phyloP scores from a whole-genome alignment of 2,888 invertebrate genomes.

The Xestia c-nigrum region DNA sequence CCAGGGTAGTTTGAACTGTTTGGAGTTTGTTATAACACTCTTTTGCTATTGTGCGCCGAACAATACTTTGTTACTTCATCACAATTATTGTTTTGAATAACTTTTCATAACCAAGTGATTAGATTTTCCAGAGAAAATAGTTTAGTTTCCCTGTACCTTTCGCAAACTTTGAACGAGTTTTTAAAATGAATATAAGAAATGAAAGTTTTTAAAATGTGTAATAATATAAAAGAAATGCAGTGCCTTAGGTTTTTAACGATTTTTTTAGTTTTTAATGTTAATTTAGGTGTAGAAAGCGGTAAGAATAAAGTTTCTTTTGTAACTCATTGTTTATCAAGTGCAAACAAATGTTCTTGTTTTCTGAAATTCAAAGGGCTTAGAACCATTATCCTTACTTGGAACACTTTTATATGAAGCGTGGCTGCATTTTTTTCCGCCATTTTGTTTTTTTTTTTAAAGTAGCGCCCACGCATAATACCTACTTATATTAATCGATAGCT shows the following conservation, averaged over 20 bases:
- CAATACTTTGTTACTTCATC: conserved; percentile 68
- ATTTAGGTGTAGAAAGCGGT: conserved; percentile 72
- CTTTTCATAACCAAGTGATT: conserved; percentile 48
- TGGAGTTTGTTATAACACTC: conserved; percentile 54
- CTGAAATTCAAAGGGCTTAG: too few species aligned
- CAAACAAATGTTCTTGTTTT: too few species aligned
- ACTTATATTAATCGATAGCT: too few species aligned
- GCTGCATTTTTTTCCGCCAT: too few species aligned
- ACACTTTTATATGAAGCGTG: too few species aligned
- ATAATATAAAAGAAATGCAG: conserved; percentile 47
- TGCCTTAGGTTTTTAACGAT: conserved; percentile 63
- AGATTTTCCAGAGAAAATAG: conserved; percentile 26
- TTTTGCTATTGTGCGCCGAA: conserved; percentile 66
- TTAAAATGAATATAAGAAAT: conserved; percentile 48
- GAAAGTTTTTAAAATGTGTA: conserved; percentile 1
- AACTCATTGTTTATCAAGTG: neutral
- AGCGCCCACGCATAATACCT: too few species aligned
- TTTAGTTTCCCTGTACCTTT: conserved; percentile 54
- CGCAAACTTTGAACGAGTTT: conserved; percentile 41
- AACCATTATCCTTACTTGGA: too few species aligned
- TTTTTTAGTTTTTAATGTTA: conserved; percentile 59
- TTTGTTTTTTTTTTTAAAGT: too few species aligned
- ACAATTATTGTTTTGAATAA: conserved; percentile 60
- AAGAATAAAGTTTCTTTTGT: conserved; percentile 51
- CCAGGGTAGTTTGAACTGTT: conserved; percentile 9